Conservation (phyloP, 2,113 vertebrate species). For the Prionailurus viverrinus region DNA sequence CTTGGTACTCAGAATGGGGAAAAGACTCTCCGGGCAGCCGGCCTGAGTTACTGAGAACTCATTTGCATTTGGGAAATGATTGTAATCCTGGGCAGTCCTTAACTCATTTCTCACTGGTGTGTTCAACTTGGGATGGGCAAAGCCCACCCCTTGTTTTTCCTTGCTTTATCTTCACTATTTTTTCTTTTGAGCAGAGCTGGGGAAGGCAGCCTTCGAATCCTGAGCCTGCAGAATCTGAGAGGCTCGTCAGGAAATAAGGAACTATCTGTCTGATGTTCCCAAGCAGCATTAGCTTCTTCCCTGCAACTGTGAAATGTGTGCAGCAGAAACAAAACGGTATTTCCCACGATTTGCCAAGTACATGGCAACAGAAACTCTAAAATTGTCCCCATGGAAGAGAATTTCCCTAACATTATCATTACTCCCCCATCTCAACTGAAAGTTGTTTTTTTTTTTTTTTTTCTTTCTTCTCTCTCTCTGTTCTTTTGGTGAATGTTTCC, state of each 20-base stretch:
- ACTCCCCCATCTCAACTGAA: not conserved
- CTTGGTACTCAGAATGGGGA: not conserved
- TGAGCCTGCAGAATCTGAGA: not conserved
- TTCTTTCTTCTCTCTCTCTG: not conserved
- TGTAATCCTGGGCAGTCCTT: not conserved
- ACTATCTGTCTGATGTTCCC: not conserved
- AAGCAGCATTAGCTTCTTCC: not conserved
- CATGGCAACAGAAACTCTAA: slow-evolving; percentile 63
- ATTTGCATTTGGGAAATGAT: slow-evolving; percentile 14
- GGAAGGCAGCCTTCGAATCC: not conserved
- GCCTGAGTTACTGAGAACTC: not conserved
- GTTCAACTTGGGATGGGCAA: not conserved
- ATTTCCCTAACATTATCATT: slow-evolving; percentile 47
- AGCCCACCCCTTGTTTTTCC: not conserved
- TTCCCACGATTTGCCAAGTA: slow-evolving; percentile 36
- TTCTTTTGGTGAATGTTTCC: slow-evolving; percentile 31
- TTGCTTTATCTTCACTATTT: not conserved
- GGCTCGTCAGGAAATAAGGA: slow-evolving; percentile 35
- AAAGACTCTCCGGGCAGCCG: not conserved
- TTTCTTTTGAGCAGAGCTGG: not conserved
- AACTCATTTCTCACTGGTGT: not conserved
- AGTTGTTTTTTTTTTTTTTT: not conserved
- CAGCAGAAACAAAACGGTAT: slow-evolving; percentile 12
- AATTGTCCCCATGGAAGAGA: slow-evolving; percentile 56
- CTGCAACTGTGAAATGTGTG: not conserved